A percentile compares a stretch with the other conserved stretches of the same genome.
phyloP scores from a whole-genome alignment of 2,888 invertebrate species.

The Drosophila ustulata region DNA sequence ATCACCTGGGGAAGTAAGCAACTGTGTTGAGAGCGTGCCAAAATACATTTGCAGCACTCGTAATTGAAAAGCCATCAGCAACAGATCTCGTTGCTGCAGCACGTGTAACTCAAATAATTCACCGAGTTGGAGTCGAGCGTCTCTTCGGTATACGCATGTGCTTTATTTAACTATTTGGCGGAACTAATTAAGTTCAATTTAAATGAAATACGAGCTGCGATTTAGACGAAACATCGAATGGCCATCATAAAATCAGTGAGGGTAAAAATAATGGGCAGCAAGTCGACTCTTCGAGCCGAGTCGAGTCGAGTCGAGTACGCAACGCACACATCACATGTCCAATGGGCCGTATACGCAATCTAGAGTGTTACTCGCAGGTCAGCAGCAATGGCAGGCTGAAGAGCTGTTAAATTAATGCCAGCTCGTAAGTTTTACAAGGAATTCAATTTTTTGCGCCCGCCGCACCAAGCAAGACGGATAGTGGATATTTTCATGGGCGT shows the following conservation, averaged over 20 bases:
- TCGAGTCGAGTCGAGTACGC: conserved; percentile 11
- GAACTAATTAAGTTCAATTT: conserved; percentile 80
- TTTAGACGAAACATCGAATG: conserved; percentile 68
- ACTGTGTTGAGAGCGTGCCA: conserved; percentile 11
- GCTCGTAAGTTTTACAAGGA: conserved; percentile 83
- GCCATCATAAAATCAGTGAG: conserved; percentile 68
- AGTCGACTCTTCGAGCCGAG: conserved; percentile 1
- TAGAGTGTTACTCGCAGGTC: conserved; percentile 46
- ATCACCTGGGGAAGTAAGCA: conserved; percentile 30
- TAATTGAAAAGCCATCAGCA: conserved; percentile 78
- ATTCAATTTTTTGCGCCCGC: conserved; percentile 81
- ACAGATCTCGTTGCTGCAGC: conserved; percentile 37
- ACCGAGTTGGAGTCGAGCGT: not conserved
- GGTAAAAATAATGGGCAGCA: conserved; percentile 54
- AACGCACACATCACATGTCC: conserved; percentile 59
- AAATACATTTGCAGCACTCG: conserved; percentile 21
- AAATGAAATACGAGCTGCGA: conserved; percentile 78
- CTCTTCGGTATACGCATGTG: conserved; percentile 17
- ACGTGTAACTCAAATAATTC: conserved; percentile 13
- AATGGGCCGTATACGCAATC: conserved; percentile 78
- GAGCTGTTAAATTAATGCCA: conserved; percentile 82
- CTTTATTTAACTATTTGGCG: conserved; percentile 58
- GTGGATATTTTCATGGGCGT: conserved; percentile 63
- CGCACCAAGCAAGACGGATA: conserved; percentile 73
- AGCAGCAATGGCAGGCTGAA: conserved; percentile 28